These are phyloP conservation scores for Ormyrus rosae DNA, from an alignment of 2,888 invertebrate species.

Conservation along the genomic window DNA sequence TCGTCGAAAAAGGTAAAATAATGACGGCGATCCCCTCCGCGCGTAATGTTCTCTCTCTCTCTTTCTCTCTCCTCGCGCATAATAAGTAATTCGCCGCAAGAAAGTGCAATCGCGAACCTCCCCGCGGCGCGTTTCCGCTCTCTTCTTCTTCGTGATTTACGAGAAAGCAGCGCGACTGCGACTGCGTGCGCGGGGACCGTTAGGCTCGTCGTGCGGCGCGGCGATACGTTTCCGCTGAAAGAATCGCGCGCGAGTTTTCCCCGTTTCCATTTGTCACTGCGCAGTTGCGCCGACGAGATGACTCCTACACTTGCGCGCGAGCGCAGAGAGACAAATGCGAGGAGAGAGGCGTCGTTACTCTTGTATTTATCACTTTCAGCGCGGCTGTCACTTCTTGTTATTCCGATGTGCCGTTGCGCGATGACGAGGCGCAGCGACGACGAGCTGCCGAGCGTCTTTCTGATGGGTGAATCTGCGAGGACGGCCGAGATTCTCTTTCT, in stretches of 20 bases:
- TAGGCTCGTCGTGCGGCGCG: not conserved
- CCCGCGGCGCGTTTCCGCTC: conserved; percentile 36
- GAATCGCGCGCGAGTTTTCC: conserved; percentile 6
- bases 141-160: conserved; percentile 6
- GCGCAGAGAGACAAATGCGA: not conserved
- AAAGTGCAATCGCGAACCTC: conserved; percentile 18
- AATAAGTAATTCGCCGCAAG: conserved; percentile 36
- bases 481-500: too few species aligned
- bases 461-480: too few species aligned
- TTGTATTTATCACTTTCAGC: conserved; percentile 35
- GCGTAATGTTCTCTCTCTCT: too few species aligned
- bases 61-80: too few species aligned
- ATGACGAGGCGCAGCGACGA: not conserved
- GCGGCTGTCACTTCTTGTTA: conserved; percentile 5
- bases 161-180: not conserved
- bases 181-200: not conserved
- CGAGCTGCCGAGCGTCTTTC: too few species aligned
- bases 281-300: not conserved
- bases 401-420: not conserved
- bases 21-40: conserved; percentile 5
- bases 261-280: conserved; percentile 39
- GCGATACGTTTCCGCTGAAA: conserved; percentile 26
- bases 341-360: conserved; percentile 8
- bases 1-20: not conserved
- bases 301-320: conserved; percentile 14